phyloP scores from a whole-genome alignment of 1,140 invertebrate genomes.

The Proales similis region DNA sequence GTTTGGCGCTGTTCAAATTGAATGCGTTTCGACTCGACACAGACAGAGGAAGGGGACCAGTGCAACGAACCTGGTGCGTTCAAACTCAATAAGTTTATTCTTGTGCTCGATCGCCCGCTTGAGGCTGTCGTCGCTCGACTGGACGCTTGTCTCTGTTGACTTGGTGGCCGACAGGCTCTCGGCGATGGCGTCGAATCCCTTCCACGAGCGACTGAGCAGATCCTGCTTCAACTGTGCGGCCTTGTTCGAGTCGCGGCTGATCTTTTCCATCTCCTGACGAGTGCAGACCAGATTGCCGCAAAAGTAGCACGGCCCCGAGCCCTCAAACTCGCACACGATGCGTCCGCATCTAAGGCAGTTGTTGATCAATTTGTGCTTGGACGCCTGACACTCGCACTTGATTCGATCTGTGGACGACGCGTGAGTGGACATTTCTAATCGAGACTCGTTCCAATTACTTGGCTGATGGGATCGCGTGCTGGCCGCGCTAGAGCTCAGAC shows the following conservation, averaged over 20 bases:
- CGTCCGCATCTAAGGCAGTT: conserved; percentile 89
- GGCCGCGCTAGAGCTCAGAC: too few species aligned
- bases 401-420: conserved; percentile 59
- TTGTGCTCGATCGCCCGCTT: conserved; percentile 70
- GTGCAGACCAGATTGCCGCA: conserved; percentile 63
- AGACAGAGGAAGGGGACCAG: conserved; percentile 6
- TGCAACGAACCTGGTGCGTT: conserved; percentile 72
- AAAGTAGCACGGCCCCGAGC: conserved; percentile 85
- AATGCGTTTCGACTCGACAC: conserved; percentile 14
- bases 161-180: conserved; percentile 62
- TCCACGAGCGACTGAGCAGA: conserved; percentile 62
- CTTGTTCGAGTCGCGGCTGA: conserved; percentile 5
- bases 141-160: conserved; percentile 42
- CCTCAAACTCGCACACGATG: conserved; percentile 90
- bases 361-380: conserved; percentile 77
- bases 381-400: conserved; percentile 82
- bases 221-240: conserved; percentile 56
- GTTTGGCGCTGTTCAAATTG: conserved; percentile 62
- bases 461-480: too few species aligned
- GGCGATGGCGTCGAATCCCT: conserved; percentile 63
- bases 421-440: too few species aligned
- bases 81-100: conserved; percentile 75
- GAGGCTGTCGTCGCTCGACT: conserved; percentile 41
- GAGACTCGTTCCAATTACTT: too few species aligned
- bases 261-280: conserved; percentile 21